Base-by-base conservation (phyloP, 1,140 invertebrate species). In the Leptinotarsa texana region DNA sequence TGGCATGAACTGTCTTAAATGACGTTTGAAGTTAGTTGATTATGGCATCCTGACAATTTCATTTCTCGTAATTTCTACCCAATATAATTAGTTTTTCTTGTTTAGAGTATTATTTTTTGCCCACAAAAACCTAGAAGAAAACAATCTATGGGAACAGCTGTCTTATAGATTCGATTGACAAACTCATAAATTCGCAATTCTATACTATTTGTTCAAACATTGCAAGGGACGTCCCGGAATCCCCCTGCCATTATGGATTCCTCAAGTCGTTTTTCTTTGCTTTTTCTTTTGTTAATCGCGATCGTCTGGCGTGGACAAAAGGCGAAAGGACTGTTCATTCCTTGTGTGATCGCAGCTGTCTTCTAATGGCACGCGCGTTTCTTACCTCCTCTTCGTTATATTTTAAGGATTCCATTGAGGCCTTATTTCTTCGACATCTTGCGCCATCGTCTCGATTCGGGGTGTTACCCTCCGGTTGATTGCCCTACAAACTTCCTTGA, bases 291-390 rank as follows among this genome's bases (percentile, higher is more conserved):
- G 66, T 68, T n/a, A 42, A 68, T 47, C 18, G 66, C 66, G 66
- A 33, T 68, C 66, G 66, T 68, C 66, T 68, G 66, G 66, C 66
- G 66, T 68, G 42, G 66, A 68, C 66, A 68, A 68, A 42, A 68
- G 66, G 17, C 24, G n/a, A 68, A 33, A 68, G 33, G 66, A 42
- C 33, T 47, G 66, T 47, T 68, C 42, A n/a, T 68, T 68, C 66
- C 42, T 68, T 24, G 21, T 24, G 21, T 65, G 24, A 15, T 24
- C 24, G 66, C 66, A 68, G 66, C 66, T 68, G 66, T 68, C 66
- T 68, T n/a, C 66, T 47, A 68, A 42, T 68, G 66, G 66, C 66
- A 68, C 66, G 66, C 66, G 66, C 51, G 51, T 33, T 68, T 68
- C 42, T 68, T 68, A 33, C 66, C 66, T 68, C 42, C 66, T 33